phyloP scores from a whole-genome alignment of 1,140 invertebrate genomes.

The Drosophila truncata region DNA sequence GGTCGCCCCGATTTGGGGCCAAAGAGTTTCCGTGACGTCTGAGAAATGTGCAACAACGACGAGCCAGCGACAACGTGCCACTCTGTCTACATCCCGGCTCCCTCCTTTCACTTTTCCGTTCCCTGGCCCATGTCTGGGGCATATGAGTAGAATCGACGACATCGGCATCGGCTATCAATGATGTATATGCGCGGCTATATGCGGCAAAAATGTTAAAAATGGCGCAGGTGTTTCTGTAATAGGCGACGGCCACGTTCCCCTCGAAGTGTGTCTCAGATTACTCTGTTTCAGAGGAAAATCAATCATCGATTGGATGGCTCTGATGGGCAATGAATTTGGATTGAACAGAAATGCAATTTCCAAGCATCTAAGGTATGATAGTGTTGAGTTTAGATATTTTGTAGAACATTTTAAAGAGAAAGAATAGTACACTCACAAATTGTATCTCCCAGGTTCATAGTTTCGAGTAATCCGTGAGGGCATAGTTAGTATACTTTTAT shows the following conservation, averaged over 20 bases:
- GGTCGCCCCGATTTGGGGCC: slow-evolving; percentile 30
- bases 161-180: slow-evolving; percentile 74
- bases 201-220: slow-evolving; percentile 82
- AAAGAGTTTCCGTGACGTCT: slow-evolving; percentile 73
- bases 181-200: slow-evolving; percentile 72
- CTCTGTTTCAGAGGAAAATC: slow-evolving; percentile 51
- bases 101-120: not conserved
- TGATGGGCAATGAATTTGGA: slow-evolving; percentile 19
- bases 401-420: too few species aligned
- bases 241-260: slow-evolving; percentile 32
- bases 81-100: slow-evolving; percentile 25
- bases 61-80: slow-evolving; percentile 54
- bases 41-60: slow-evolving; percentile 80
- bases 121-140: slow-evolving; percentile 38
- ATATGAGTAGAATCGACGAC: slow-evolving; percentile 66
- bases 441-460: not conserved
- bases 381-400: too few species aligned
- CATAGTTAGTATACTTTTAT: not conserved
- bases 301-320: slow-evolving; percentile 57
- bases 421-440: not conserved
- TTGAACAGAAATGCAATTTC: slow-evolving; percentile 8
- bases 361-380: not conserved
- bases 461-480: not conserved
- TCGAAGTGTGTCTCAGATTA: slow-evolving; percentile 67
- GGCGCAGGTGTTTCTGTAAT: slow-evolving; percentile 69